A percentile compares a stretch with the other conserved stretches of the same genome.
Evolutionary conservation across 2,888 invertebrate species (phyloP).

Genomic region (Criorhina ranunculi): DNA sequence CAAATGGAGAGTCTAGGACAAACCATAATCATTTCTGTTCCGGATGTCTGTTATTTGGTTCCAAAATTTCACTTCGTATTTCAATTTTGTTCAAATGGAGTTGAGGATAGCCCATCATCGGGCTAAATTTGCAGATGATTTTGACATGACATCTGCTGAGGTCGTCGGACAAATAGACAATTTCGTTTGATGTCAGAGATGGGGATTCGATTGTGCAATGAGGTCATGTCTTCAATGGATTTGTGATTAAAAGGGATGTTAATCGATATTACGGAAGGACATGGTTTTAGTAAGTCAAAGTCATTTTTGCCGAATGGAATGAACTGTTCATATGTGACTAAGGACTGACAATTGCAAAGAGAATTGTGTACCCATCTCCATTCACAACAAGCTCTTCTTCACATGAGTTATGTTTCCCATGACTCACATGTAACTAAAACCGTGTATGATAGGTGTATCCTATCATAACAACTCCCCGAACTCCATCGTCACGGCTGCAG

Average conservation of each 20-base stretch:
- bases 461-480: slow-evolving; percentile 26
- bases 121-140: slow-evolving; percentile 51
- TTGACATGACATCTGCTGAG: slow-evolving; percentile 56
- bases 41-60: slow-evolving; percentile 62
- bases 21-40: slow-evolving; percentile 33
- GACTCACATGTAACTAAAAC: slow-evolving; percentile 33
- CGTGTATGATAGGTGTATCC: slow-evolving; percentile 48
- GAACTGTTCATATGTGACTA: not conserved
- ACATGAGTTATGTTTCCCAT: slow-evolving; percentile 57
- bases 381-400: not conserved
- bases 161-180: slow-evolving; percentile 17
- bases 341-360: not conserved
- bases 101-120: slow-evolving; percentile 33
- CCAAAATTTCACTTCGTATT: slow-evolving; percentile 58
- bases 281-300: slow-evolving; percentile 26
- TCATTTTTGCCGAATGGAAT: too few species aligned
- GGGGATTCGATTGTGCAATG: too few species aligned
- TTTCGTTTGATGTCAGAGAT: slow-evolving; percentile 20
- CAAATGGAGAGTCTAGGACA: slow-evolving; percentile 44
- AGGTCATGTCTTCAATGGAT: slow-evolving; percentile 63
- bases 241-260: slow-evolving; percentile 58
- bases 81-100: slow-evolving; percentile 61
- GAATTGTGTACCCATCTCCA: not conserved
- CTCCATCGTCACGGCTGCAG: not conserved
- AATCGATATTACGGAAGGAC: slow-evolving; percentile 73